phyloP scores from a whole-genome alignment of 92 coral and sea anemone genomes.

The Paragorgia papillata region DNA sequence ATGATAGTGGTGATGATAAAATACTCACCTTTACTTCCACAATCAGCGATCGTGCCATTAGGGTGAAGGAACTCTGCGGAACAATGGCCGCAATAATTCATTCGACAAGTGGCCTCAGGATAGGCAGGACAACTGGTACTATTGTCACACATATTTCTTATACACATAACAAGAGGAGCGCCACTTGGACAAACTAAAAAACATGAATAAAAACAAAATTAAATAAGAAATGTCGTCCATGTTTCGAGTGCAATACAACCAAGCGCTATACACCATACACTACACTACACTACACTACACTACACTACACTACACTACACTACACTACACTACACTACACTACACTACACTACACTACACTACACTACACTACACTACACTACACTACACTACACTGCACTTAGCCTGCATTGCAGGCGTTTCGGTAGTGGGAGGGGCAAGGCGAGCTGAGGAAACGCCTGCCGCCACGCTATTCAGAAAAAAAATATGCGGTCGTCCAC shows the following conservation, averaged over 20 bases:
- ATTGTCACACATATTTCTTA: slow-evolving; percentile 70
- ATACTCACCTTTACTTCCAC: slow-evolving; percentile 63
- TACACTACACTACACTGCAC: too few relatives aligned
- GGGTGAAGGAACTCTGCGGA: slow-evolving; percentile 76
- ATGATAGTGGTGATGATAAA: neutral
- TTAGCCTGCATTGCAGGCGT: too few relatives aligned
- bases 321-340: too few relatives aligned
- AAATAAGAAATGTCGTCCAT: neutral
- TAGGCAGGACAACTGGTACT: slow-evolving; percentile 75
- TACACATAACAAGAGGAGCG: slow-evolving; percentile 80
- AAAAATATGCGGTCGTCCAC: too few relatives aligned
- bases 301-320: too few relatives aligned
- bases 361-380: too few relatives aligned
- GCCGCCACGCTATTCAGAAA: too few relatives aligned
- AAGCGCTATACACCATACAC: too few relatives aligned
- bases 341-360: too few relatives aligned
- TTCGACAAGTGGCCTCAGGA: slow-evolving; percentile 82
- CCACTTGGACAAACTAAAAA: slow-evolving; percentile 83
- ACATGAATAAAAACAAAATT: neutral
- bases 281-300: neutral
- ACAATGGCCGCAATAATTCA: slow-evolving; percentile 83
- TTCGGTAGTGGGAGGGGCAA: too few relatives aligned
- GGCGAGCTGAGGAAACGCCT: too few relatives aligned
- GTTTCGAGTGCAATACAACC: neutral
- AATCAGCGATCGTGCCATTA: slow-evolving; percentile 65